phyloP scores from a whole-genome alignment of 92 coral and sea anemone genomes.

The Ricordea florida region DNA sequence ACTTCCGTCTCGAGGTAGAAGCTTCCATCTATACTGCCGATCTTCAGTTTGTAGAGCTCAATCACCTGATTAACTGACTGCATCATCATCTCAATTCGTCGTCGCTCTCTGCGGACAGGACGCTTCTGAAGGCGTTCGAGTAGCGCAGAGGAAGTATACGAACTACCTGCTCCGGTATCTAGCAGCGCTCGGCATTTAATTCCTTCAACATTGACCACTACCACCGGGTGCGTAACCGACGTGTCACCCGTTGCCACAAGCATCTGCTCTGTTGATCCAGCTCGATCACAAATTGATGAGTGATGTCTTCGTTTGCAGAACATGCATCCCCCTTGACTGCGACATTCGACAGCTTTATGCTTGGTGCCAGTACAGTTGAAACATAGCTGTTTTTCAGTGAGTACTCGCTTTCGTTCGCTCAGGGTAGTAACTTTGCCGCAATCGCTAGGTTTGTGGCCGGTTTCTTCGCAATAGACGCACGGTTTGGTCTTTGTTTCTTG shows the following conservation, averaged over 20 bases:
- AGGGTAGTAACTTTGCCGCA: constrained; percentile 5
- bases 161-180: constrained; percentile 39
- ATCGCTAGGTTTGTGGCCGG: constrained; percentile 18
- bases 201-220: constrained; percentile 44
- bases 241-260: constrained; percentile 7
- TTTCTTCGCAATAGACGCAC: constrained; percentile 40
- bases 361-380: constrained; percentile 44
- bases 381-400: constrained; percentile 25
- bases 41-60: constrained; percentile 31
- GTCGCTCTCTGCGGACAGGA: constrained; percentile 40
- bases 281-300: constrained; percentile 43
- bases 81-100: constrained; percentile 68
- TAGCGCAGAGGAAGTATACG: constrained; percentile 62
- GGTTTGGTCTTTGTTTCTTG: too few species aligned
- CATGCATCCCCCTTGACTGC: constrained; percentile 12
- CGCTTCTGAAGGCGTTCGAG: constrained; percentile 28
- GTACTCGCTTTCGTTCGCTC: constrained; percentile 10
- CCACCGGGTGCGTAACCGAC: constrained; percentile 49
- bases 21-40: constrained; percentile 39
- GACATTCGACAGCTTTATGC: constrained; percentile 44
- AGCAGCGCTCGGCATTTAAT: constrained; percentile 40
- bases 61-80: constrained; percentile 40
- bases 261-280: background rate
- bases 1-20: too few species aligned
- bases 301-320: constrained; percentile 52